phyloP scores from a whole-genome alignment of 2,797 vertebrate genomes.

The Calcarius lapponicus region DNA sequence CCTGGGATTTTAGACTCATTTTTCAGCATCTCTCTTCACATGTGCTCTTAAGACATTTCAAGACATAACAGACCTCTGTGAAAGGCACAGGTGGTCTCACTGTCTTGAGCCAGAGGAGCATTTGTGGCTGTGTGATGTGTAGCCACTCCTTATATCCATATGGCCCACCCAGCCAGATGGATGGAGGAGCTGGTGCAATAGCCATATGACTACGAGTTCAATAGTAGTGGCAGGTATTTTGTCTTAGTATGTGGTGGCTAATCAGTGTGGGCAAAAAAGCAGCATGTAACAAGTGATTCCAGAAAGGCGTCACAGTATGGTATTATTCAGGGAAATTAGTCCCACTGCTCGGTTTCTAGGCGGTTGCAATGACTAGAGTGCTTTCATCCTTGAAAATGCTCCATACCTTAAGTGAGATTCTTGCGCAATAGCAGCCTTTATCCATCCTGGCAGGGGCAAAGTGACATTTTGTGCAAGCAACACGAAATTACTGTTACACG shows the following conservation, averaged over 20 bases:
- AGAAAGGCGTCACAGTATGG: not conserved
- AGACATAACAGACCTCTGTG: not conserved
- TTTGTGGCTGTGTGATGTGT: not conserved
- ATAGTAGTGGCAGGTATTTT: not conserved
- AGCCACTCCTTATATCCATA: not conserved
- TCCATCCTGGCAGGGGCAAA: not conserved
- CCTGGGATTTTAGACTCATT: not conserved
- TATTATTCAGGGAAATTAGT: constrained; percentile 34
- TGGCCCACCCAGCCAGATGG: not conserved
- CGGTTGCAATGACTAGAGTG: not conserved
- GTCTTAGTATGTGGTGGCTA: not conserved
- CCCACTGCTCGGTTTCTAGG: not conserved
- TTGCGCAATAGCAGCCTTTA: not conserved
- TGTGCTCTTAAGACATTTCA: not conserved
- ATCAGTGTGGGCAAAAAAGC: not conserved
- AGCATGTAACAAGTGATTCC: not conserved
- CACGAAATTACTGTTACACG: not conserved
- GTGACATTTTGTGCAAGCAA: not conserved
- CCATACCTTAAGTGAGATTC: not conserved
- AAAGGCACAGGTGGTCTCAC: not conserved
- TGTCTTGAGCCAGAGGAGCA: not conserved
- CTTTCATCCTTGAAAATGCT: constrained; percentile 29
- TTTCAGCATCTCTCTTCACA: not conserved
- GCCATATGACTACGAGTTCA: not conserved
- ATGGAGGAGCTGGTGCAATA: not conserved